Base-by-base conservation (phyloP, 2,888 invertebrate genomes). In the Drosophila picticornis region DNA sequence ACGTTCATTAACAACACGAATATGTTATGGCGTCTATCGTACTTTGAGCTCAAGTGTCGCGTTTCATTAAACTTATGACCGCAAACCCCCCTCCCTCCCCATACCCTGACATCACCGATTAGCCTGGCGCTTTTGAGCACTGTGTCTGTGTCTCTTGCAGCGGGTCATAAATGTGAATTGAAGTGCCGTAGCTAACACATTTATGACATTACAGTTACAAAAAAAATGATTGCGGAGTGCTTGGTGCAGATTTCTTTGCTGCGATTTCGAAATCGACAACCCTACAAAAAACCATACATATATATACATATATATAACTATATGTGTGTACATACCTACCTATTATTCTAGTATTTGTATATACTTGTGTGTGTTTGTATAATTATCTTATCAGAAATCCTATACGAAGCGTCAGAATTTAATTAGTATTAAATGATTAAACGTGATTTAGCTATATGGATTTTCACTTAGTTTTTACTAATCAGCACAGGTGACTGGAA, bases 21-120 rank as follows among this genome's bases (percentile, higher is more conserved):
- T 73, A 78, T 76, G 59, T 22, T 53, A 36, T 34, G 43, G 40
- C 51, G 61, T 64, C 55, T 79, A 72, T 70, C 73, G 72, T 58
- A 75, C 85, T 81, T 72, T 81, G 81, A 74, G 74, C 80, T 72
- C 65, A 75, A 85, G 88, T 85, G 88, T 81, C 86, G 82, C 88
- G 86, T 80, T 88, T 84, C 59, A 74, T 75, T 69, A 64, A 81
- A 73, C 59, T 63, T 22, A 66, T 53, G 50, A 61, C 71, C 73
- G 67, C 25, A 16, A 16, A 46, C 56, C 52, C 46, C 61, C 66
- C 13, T 34, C 36, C 55, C 11, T 9, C 16, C 19, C 4, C 46
- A 2, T 16, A 31, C 11, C 22, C 16, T 34, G 13, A 10, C 43
- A 50, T 9, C 10, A 0, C 25, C 63, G 73, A 70, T 74, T 78